These are phyloP conservation scores for Schizotus pectinicornis DNA, from an alignment of 2,888 invertebrate species.

Conservation along the genomic window DNA sequence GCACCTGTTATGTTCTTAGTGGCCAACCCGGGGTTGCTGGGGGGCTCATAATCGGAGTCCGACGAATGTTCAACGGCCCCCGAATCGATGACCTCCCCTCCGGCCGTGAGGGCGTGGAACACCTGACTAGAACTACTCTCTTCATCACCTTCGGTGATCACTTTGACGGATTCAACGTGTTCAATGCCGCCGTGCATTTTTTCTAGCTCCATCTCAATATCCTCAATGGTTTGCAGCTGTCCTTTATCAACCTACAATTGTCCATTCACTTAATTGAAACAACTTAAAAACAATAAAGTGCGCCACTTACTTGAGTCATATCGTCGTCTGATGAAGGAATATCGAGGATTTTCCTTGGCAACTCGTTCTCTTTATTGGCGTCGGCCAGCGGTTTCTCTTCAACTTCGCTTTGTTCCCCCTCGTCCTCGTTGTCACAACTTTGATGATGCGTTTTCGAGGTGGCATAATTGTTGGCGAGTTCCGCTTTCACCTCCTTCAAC, in stretches of 20 bases:
- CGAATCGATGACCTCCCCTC: constrained; percentile 46
- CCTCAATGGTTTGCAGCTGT: constrained; percentile 48
- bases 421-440: constrained; percentile 42
- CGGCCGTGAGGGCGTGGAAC: constrained; percentile 35
- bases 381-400: constrained; percentile 33
- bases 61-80: constrained; percentile 52
- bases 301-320: constrained; percentile 10
- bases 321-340: constrained; percentile 57
- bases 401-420: constrained; percentile 27
- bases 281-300: not conserved
- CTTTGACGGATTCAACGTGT: constrained; percentile 24
- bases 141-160: constrained; percentile 18
- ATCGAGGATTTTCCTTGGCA: constrained; percentile 54
- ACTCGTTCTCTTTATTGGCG: constrained; percentile 40
- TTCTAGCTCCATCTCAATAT: constrained; percentile 55
- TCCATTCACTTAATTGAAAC: constrained; percentile 1
- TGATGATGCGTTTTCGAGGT: constrained; percentile 42
- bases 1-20: constrained; percentile 6
- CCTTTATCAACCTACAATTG: constrained; percentile 19
- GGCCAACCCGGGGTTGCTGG: constrained; percentile 19
- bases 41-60: constrained; percentile 52
- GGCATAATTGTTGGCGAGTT: constrained; percentile 62
- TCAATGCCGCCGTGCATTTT: constrained; percentile 49
- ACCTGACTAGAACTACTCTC: constrained; percentile 26
- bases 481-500: constrained; percentile 61